Conservation (phyloP, 2,797 vertebrate genomes). For the Sciurus vulgaris region DNA sequence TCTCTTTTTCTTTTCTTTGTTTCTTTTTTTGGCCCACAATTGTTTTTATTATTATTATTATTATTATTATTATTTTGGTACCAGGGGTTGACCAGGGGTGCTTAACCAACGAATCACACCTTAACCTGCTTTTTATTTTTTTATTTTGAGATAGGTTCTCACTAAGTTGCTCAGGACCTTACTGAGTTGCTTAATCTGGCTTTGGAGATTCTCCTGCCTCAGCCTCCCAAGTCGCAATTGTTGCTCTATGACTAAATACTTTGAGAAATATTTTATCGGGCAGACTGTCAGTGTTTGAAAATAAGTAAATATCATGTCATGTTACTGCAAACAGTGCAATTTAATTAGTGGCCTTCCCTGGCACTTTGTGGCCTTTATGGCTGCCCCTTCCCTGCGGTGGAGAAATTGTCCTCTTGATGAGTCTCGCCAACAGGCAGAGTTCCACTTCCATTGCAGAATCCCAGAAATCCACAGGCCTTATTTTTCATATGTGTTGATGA, state of each 20-base stretch:
- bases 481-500: neutral
- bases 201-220: too few species aligned
- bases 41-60: neutral
- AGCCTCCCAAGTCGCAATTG: too few species aligned
- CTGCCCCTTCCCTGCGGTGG: fast-evolving
- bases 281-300: neutral
- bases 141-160: too few species aligned
- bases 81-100: too few species aligned
- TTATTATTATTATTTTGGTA: too few species aligned
- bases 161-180: too few species aligned
- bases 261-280: neutral
- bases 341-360: neutral
- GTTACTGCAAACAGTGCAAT: neutral
- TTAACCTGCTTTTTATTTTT: too few species aligned
- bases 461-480: neutral
- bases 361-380: neutral
- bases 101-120: too few species aligned
- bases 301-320: neutral
- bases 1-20: too few species aligned
- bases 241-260: neutral
- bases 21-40: neutral
- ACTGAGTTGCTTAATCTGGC: too few species aligned
- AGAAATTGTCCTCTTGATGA: neutral
- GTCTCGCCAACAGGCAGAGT: neutral
- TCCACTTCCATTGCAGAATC: neutral